phyloP scores from a whole-genome alignment of 2,797 vertebrate species.

The Erethizon dorsatum region DNA sequence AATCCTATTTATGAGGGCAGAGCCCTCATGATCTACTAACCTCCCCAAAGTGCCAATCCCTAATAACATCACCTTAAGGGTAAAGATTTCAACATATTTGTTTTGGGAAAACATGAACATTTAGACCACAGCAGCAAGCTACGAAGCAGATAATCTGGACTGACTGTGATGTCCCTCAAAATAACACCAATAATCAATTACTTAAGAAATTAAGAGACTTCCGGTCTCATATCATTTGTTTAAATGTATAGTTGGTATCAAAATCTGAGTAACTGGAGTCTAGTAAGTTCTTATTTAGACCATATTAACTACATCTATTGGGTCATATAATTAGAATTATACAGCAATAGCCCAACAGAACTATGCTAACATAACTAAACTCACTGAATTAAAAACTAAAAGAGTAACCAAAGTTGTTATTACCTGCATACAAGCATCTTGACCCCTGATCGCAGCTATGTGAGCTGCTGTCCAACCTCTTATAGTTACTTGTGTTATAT shows the following conservation, averaged over 20 bases:
- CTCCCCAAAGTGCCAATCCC: background rate
- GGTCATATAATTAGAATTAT: slow-evolving; percentile 48
- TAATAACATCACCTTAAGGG: background rate
- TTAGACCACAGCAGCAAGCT: background rate
- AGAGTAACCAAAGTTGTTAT: slow-evolving; percentile 4
- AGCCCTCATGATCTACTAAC: background rate
- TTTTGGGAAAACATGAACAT: background rate
- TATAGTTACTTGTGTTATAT: slow-evolving; percentile 73
- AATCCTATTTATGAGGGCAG: background rate
- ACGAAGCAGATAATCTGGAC: slow-evolving; percentile 19
- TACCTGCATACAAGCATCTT: slow-evolving; percentile 93
- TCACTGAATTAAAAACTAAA: background rate
- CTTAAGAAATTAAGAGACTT: slow-evolving; percentile 62
- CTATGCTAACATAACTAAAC: slow-evolving; percentile 59
- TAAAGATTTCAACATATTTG: slow-evolving; percentile 10
- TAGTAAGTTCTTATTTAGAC: slow-evolving; percentile 51
- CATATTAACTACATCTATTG: background rate
- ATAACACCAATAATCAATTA: background rate
- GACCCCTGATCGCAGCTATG: slow-evolving; percentile 91
- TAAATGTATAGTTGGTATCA: slow-evolving; percentile 24
- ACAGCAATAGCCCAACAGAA: slow-evolving; percentile 5
- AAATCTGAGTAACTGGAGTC: slow-evolving; percentile 7
- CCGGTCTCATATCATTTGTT: background rate
- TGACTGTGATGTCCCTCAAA: slow-evolving; percentile 3
- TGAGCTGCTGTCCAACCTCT: slow-evolving; percentile 91